phyloP scores from a whole-genome alignment of 1,140 invertebrate species.

The Paracyclopina nana region DNA sequence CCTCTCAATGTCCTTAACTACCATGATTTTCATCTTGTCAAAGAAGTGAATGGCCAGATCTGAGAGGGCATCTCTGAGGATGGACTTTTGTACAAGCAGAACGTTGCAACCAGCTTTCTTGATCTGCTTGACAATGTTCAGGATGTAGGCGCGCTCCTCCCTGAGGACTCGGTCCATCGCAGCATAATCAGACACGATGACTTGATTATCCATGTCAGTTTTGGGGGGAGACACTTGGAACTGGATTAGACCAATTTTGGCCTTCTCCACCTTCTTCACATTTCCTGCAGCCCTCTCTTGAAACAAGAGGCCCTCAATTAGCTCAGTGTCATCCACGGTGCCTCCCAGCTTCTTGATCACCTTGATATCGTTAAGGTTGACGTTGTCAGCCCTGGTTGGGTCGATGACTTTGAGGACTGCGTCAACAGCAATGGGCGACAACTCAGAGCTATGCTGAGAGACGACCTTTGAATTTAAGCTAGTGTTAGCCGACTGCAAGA shows the following conservation, averaged over 20 bases:
- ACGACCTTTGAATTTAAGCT: conserved; percentile 98
- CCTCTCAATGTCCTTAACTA: conserved; percentile 90
- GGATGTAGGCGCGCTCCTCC: conserved; percentile 91
- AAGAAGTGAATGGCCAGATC: conserved; percentile 94
- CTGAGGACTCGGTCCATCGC: conserved; percentile 98
- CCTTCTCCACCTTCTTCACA: conserved; percentile 81
- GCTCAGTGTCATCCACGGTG: conserved; percentile 90
- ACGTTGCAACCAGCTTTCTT: conserved; percentile 97
- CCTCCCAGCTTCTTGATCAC: conserved; percentile 89
- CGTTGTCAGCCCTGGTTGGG: conserved; percentile 38
- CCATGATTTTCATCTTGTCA: conserved; percentile 98
- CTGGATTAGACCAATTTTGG: conserved; percentile 96
- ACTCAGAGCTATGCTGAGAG: conserved; percentile 79
- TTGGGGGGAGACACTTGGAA: conserved; percentile 99
- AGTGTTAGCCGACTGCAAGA: conserved; percentile 87
- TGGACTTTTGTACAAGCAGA: conserved; percentile 93
- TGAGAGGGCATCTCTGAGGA: conserved; percentile 84
- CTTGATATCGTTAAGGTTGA: conserved; percentile 71
- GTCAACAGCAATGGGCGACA: conserved; percentile 91
- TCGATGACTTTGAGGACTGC: conserved; percentile 74
- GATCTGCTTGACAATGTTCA: conserved; percentile 97
- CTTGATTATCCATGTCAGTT: conserved; percentile 47
- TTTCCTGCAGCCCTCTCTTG: conserved; percentile 61
- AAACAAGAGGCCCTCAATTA: conserved; percentile 87
- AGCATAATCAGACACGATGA: conserved; percentile 86